Evolutionary conservation across 35 echinoderm and acorn worm genomes (phyloP).

Genomic region (Apostichopus californicus): DNA sequence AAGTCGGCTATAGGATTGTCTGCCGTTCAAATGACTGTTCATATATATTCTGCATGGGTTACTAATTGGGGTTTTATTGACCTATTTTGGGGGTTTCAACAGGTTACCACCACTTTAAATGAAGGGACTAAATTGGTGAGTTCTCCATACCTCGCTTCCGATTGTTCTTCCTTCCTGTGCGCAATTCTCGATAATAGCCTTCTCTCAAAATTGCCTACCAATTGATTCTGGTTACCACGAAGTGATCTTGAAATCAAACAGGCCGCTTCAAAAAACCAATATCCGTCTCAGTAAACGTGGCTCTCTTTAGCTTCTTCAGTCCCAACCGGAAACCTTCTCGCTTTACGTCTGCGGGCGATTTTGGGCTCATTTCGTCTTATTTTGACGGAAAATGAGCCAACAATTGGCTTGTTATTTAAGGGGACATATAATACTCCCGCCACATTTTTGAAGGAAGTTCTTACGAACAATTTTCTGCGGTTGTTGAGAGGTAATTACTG

Average conservation of each 20-base stretch:
- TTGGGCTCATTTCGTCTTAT: slow-evolving; percentile 42
- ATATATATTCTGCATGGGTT: background rate
- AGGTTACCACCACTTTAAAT: slow-evolving; percentile 34
- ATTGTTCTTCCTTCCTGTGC: slow-evolving; percentile 32
- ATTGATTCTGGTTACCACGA: slow-evolving; percentile 30
- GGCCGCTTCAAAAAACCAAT: slow-evolving; percentile 45
- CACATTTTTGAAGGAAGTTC: slow-evolving; percentile 33
- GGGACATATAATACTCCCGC: slow-evolving; percentile 41
- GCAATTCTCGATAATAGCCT: slow-evolving; percentile 39
- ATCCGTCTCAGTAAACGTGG: slow-evolving; percentile 27
- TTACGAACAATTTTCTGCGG: slow-evolving; percentile 49
- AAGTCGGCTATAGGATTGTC: no score
- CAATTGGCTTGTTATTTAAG: slow-evolving; percentile 50
- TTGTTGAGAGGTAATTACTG: slow-evolving; percentile 44
- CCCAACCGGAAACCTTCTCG: slow-evolving; percentile 47
- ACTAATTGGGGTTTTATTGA: slow-evolving; percentile 45
- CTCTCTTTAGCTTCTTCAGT: slow-evolving; percentile 11
- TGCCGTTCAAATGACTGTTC: no score
- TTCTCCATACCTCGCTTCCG: slow-evolving; percentile 20
- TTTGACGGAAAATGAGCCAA: slow-evolving; percentile 53
- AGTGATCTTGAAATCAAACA: slow-evolving; percentile 47
- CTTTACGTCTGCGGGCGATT: slow-evolving; percentile 35
- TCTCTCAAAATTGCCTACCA: slow-evolving; percentile 30
- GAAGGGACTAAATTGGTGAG: slow-evolving; percentile 11
- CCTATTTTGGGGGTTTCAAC: slow-evolving; percentile 25